Conservation (phyloP, 2,888 invertebrate genomes). For the Teleiodes luculella region DNA sequence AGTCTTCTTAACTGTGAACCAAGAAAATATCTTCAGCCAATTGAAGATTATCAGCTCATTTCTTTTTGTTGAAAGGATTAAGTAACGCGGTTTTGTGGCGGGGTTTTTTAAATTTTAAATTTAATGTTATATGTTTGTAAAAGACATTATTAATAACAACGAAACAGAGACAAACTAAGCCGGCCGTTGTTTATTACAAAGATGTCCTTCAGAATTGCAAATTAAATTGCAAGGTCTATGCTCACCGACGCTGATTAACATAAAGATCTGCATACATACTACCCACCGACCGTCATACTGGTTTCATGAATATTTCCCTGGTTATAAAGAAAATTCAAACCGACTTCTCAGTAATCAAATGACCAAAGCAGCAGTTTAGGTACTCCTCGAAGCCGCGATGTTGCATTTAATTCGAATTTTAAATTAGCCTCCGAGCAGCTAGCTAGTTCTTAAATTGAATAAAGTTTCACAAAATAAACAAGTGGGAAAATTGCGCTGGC, state of each 20-base stretch:
- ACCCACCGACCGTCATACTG: not conserved
- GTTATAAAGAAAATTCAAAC: conserved; percentile 7
- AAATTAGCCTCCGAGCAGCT: not conserved
- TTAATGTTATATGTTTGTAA: too few species aligned
- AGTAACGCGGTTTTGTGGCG: too few species aligned
- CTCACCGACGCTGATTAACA: conserved; percentile 6
- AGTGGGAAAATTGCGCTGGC: not conserved
- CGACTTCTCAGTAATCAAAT: not conserved
- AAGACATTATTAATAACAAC: not conserved
- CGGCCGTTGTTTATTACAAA: not conserved
- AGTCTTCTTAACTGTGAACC: too few species aligned
- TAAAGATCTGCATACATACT: conserved; percentile 7
- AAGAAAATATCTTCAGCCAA: too few species aligned
- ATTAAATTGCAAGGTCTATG: conserved; percentile 10
- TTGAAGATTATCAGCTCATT: too few species aligned
- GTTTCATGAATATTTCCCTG: conserved; percentile 9
- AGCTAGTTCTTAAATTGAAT: conserved; percentile 11
- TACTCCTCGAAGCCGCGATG: not conserved
- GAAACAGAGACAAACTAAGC: not conserved
- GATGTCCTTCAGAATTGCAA: conserved; percentile 28
- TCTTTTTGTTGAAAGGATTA: too few species aligned
- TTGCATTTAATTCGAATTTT: conserved; percentile 4
- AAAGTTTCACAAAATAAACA: not conserved
- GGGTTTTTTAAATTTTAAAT: too few species aligned
- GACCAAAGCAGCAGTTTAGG: conserved; percentile 2